Conservation (phyloP, 2,888 invertebrate genomes). For the Eupelmus urozonus region DNA sequence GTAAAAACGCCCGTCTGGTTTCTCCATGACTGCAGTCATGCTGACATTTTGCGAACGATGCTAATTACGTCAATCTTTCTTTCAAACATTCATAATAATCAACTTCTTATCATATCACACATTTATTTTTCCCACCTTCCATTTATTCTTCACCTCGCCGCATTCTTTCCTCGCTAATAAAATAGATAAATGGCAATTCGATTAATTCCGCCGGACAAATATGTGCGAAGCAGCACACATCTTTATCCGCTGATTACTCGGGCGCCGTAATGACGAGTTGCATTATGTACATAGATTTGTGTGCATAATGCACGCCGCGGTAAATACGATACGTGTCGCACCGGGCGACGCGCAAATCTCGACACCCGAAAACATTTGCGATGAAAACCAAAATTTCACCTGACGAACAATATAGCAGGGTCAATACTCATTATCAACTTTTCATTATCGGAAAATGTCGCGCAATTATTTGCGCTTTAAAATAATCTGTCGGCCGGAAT, state of each 20-base stretch:
- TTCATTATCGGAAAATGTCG: too few relatives aligned
- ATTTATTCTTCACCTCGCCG: too few relatives aligned
- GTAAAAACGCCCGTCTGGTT: too few relatives aligned
- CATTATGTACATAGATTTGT: constrained; percentile 44
- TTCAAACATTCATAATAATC: too few relatives aligned
- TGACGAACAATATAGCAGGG: background rate
- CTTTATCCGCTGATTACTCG: constrained; percentile 19
- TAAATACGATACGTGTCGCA: constrained; percentile 32
- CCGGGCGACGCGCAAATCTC: too few relatives aligned
- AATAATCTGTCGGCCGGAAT: too few relatives aligned
- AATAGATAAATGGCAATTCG: constrained; percentile 13
- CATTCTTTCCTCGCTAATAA: too few relatives aligned
- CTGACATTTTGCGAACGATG: background rate
- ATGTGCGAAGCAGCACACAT: background rate
- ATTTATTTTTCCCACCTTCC: too few relatives aligned
- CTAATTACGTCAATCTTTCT: too few relatives aligned
- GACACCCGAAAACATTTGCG: constrained; percentile 13
- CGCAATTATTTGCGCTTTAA: too few relatives aligned
- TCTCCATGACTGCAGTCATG: constrained; percentile 18
- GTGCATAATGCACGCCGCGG: constrained; percentile 30
- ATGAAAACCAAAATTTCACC: constrained; percentile 45
- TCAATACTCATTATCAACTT: background rate
- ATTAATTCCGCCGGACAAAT: constrained; percentile 12
- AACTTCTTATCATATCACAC: too few relatives aligned
- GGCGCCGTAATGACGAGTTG: constrained; percentile 9